A percentile compares a stretch with the other conserved stretches of the same genome.
Evolutionary conservation across 92 coral and sea anemone species (phyloP).

Genomic region (Umimayanthus chanpuru): DNA sequence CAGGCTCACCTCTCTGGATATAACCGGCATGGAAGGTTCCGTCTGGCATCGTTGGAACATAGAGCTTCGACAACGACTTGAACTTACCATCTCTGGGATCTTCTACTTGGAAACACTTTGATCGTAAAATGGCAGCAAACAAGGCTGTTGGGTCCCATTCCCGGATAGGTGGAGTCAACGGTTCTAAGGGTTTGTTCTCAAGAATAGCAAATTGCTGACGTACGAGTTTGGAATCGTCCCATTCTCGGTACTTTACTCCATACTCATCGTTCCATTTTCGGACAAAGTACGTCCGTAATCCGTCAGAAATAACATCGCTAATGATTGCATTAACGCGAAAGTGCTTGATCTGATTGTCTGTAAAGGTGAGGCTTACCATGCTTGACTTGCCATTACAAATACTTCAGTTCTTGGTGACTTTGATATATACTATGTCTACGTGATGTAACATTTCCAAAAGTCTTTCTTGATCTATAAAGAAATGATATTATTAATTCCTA

Average conservation of each 20-base stretch:
- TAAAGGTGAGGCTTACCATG: too few relatives aligned
- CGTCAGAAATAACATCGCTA: too few relatives aligned
- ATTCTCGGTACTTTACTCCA: neutral
- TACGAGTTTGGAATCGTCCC: constrained; percentile 11
- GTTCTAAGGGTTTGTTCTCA: neutral
- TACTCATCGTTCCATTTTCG: neutral
- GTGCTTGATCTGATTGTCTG: too few relatives aligned
- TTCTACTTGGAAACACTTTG: neutral
- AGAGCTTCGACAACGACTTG: neutral
- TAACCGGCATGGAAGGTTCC: neutral
- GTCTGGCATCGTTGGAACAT: neutral
- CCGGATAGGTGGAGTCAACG: neutral
- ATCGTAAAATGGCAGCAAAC: neutral
- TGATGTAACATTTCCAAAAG: too few relatives aligned
- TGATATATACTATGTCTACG: too few relatives aligned
- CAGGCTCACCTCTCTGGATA: neutral
- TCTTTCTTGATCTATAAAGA: too few relatives aligned
- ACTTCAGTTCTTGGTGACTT: too few relatives aligned
- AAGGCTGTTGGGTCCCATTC: neutral
- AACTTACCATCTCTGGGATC: neutral
- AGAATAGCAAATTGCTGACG: neutral
- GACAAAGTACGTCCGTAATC: neutral
- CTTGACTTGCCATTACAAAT: too few relatives aligned
- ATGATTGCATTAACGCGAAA: too few relatives aligned
- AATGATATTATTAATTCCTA: too few relatives aligned